phyloP scores from a whole-genome alignment of 2,888 invertebrate genomes.

The Luperina nickerlii region DNA sequence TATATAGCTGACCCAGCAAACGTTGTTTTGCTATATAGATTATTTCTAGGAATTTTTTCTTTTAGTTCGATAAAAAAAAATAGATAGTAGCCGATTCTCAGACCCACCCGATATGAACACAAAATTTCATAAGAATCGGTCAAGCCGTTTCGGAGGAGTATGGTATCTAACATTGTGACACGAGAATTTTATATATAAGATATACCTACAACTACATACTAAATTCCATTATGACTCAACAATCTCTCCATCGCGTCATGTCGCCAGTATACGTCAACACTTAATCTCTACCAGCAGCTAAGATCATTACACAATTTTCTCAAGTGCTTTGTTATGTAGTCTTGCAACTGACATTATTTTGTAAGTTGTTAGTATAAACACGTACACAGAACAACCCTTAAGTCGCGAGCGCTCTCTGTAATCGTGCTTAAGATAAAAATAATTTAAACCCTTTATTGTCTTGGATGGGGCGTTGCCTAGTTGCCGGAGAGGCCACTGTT shows the following conservation, averaged over 20 bases:
- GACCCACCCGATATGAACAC: too few relatives aligned
- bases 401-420: not conserved
- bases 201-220: not conserved
- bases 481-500: not conserved
- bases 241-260: constrained; percentile 1
- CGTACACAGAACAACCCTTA: constrained; percentile 32
- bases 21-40: too few relatives aligned
- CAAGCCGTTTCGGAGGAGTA: too few relatives aligned
- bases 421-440: constrained; percentile 31
- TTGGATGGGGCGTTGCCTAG: not conserved
- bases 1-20: too few relatives aligned
- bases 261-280: not conserved
- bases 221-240: not conserved
- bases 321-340: constrained; percentile 50
- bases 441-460: constrained; percentile 9
- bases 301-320: constrained; percentile 27
- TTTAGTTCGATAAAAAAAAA: too few relatives aligned
- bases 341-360: constrained; percentile 32
- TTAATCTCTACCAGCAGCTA: constrained; percentile 30
- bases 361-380: constrained; percentile 8
- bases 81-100: too few relatives aligned
- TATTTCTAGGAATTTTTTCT: too few relatives aligned
- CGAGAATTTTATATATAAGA: too few relatives aligned
- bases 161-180: too few relatives aligned
- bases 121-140: too few relatives aligned